Percentiles rank a stretch among this genome's conserved stretches.
These are phyloP conservation scores for Panthera tigris DNA, from an alignment of 2,113 vertebrate species.

Conservation along the genomic window DNA sequence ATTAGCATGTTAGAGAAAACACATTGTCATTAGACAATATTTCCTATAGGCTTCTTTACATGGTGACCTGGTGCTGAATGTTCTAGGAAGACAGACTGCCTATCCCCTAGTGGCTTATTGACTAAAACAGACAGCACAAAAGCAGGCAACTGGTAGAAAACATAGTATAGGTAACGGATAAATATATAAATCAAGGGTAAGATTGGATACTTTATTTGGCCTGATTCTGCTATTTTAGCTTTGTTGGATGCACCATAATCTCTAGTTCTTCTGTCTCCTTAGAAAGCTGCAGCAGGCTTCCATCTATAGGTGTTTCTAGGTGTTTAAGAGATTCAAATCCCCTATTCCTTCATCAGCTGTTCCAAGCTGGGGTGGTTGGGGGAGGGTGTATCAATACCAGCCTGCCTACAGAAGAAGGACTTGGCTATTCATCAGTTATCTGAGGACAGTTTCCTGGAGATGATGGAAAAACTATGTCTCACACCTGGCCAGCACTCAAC, in stretches of 20 bases:
- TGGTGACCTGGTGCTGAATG: neutral
- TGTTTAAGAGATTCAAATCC: neutral
- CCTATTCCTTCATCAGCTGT: neutral
- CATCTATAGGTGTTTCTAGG: neutral
- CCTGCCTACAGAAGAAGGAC: neutral
- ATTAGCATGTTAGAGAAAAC: neutral
- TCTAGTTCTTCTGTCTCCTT: constrained; percentile 10
- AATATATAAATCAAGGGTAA: neutral
- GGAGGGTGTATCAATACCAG: neutral
- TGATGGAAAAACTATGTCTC: neutral
- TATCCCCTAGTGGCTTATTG: neutral
- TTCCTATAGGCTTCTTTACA: constrained; percentile 13
- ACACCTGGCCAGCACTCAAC: neutral
- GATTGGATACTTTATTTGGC: neutral
- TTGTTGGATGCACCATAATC: neutral
- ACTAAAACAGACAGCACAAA: neutral
- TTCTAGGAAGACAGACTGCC: neutral
- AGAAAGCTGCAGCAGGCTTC: neutral
- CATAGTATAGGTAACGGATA: neutral
- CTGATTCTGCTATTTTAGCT: neutral
- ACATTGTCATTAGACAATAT: neutral
- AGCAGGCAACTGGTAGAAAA: neutral
- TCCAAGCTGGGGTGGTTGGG: neutral
- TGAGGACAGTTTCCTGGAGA: neutral
- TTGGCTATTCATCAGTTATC: neutral